These are phyloP conservation scores for Tetragonula clypearis DNA, from an alignment of 1,140 invertebrate species.

Conservation along the genomic window DNA sequence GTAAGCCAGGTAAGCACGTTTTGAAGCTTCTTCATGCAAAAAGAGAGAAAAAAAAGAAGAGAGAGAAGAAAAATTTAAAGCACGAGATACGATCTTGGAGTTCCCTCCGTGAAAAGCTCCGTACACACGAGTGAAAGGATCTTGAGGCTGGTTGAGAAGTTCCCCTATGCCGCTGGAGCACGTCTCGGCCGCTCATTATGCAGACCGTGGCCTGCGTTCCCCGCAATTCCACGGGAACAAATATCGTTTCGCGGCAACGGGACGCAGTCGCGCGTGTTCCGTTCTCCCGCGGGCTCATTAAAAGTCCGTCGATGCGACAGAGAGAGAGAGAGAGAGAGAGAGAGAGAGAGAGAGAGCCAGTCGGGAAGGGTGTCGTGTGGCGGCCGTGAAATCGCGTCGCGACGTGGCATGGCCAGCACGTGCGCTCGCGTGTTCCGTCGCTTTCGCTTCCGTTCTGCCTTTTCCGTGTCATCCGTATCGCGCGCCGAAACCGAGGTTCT, in stretches of 20 bases:
- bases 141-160: neutral
- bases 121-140: constrained; percentile 13
- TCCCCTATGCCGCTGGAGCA: neutral
- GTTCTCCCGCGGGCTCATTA: constrained; percentile 31
- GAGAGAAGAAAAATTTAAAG: neutral
- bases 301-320: constrained; percentile 40
- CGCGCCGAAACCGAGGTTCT: neutral
- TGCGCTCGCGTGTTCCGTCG: neutral
- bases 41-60: neutral
- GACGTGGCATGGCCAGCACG: constrained; percentile 13
- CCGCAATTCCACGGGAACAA: constrained; percentile 45
- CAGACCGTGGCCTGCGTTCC: neutral
- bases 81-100: constrained; percentile 6
- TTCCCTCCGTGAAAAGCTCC: constrained; percentile 2
- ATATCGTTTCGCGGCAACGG: constrained; percentile 33
- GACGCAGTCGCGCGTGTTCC: constrained; percentile 13
- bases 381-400: constrained; percentile 38
- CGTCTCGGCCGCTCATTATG: constrained; percentile 39
- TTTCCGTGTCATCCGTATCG: neutral
- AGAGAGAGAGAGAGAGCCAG: neutral
- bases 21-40: constrained; percentile 4
- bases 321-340: neutral
- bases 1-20: constrained; percentile 11
- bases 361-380: neutral
- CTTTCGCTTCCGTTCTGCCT: constrained; percentile 2